These are phyloP conservation scores for Xiphydria camelus DNA, from an alignment of 2,888 invertebrate species.

Conservation along the genomic window DNA sequence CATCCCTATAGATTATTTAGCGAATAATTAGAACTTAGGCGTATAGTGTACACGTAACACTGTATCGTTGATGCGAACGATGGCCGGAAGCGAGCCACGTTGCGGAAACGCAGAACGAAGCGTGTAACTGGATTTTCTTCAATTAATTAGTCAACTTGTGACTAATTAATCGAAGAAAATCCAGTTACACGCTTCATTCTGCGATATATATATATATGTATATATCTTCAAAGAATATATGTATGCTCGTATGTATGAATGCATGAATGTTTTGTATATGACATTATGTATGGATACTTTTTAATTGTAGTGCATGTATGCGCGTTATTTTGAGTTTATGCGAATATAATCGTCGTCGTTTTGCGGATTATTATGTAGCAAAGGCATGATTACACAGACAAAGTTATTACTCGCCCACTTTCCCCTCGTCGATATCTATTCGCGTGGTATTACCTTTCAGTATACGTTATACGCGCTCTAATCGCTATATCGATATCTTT, in stretches of 20 bases:
- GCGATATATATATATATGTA: too few relatives aligned
- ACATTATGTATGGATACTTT: constrained; percentile 19
- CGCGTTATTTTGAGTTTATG: constrained; percentile 23
- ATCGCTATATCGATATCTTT: constrained; percentile 27
- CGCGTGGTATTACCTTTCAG: background rate
- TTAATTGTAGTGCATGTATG: too few relatives aligned
- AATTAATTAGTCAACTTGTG: too few relatives aligned
- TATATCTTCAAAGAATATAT: constrained; percentile 18
- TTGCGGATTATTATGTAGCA: constrained; percentile 21
- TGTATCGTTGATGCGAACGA: too few relatives aligned
- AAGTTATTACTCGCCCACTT: constrained; percentile 8
- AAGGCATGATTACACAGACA: constrained; percentile 29
- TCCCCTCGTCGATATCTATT: background rate
- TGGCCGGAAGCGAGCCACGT: too few relatives aligned
- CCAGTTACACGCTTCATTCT: too few relatives aligned
- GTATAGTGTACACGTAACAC: too few relatives aligned
- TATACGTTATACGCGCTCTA: constrained; percentile 18
- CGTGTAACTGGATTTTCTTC: too few relatives aligned
- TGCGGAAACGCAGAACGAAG: too few relatives aligned
- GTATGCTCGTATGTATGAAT: constrained; percentile 15
- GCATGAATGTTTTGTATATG: constrained; percentile 9
- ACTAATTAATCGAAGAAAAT: too few relatives aligned
- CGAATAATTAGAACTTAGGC: too few relatives aligned
- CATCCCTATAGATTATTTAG: too few relatives aligned
- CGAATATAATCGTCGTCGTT: constrained; percentile 25